Base-by-base conservation (phyloP, 2,888 invertebrate species). In the Trissonchulus sp. region DNA sequence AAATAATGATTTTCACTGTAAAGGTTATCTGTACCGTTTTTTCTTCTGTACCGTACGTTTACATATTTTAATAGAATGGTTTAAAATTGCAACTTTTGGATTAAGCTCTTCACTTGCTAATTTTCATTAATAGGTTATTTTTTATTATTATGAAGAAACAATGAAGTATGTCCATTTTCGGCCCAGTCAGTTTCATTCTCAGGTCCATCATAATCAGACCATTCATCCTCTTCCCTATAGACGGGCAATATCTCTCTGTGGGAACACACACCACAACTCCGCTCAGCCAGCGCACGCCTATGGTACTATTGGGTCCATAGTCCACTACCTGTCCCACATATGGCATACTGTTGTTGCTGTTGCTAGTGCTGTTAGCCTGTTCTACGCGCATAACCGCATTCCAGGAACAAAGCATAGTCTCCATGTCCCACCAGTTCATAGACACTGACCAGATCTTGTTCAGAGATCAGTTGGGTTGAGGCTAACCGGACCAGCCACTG, bases 391-490 rank as follows among this genome's bases (percentile, higher is more conserved):
- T 63, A 28, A 63, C 28, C 65, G n/a, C 28, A 3, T 8, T 30
- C 3, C 65, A n/a, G 34, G 3, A 2, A 31, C 8, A 37, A 72
- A 30, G 2, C 34, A 36, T n/a, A 48, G 8, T 48, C 72, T 15
- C 23, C 2, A 72, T 72, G 30, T 2, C 3, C 28, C 8, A 72
- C 72, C n/a, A 72, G 48, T 38, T 72, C 72, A 38, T 30, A 38
- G 3, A 72, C 48, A 31, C 72, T 72, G 48, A 72, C 72, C n/a
- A 34, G 28, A 30, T 72, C 72, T 8, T 36, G 2, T 23, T 38
- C 2, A 8, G 8, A 8, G 18, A 69, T 72, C 72, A 3, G 31
- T 23, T 23, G 8, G n/a, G 2, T 28, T 33, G 18, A 69, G 48
- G 23, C 8, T 35, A 69, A 23, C 71, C 18, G 65, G 65, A 3